Conservation (phyloP, 2,113 vertebrate genomes). For the Chaenocephalus aceratus region DNA sequence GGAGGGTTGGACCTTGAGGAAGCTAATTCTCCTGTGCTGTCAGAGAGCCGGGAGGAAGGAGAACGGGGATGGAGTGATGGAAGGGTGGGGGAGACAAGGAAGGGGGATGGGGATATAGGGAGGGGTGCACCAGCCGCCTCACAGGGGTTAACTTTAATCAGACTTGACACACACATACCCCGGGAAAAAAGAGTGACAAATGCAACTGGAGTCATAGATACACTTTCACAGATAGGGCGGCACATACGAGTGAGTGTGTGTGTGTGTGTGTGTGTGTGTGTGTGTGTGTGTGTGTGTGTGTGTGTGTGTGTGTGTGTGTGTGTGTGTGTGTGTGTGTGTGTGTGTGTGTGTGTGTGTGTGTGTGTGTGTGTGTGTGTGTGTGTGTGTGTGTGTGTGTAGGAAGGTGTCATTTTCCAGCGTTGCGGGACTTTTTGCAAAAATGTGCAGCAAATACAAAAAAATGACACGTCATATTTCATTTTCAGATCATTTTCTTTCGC, state of each 20-base stretch:
- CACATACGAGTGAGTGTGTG: not conserved
- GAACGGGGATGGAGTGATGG: slow-evolving; percentile 69
- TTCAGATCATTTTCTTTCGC: slow-evolving; percentile 43
- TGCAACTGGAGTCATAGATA: slow-evolving; percentile 62
- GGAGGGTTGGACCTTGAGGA: slow-evolving; percentile 84
- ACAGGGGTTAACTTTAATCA: slow-evolving; percentile 83
- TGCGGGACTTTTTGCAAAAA: slow-evolving; percentile 37
- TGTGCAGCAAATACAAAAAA: slow-evolving; percentile 58
- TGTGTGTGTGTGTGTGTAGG: not conserved
- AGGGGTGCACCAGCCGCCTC: slow-evolving; percentile 75
- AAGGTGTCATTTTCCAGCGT: slow-evolving; percentile 25
- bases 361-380: not conserved
- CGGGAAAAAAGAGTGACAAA: slow-evolving; percentile 75
- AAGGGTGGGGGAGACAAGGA: slow-evolving; percentile 45
- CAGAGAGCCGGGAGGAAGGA: slow-evolving; percentile 78
- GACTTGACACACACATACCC: slow-evolving; percentile 77
- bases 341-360: not conserved
- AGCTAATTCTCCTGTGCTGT: slow-evolving; percentile 80
- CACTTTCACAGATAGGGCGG: slow-evolving; percentile 32
- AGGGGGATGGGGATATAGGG: slow-evolving; percentile 38
- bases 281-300: not conserved
- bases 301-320: not conserved
- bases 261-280: not conserved
- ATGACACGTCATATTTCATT: slow-evolving; percentile 61
- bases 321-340: not conserved